Percentiles rank a stretch among this genome's conserved stretches.
Evolutionary conservation across 2,797 vertebrate species (phyloP).

Genomic region (Meriones psammophilus): DNA sequence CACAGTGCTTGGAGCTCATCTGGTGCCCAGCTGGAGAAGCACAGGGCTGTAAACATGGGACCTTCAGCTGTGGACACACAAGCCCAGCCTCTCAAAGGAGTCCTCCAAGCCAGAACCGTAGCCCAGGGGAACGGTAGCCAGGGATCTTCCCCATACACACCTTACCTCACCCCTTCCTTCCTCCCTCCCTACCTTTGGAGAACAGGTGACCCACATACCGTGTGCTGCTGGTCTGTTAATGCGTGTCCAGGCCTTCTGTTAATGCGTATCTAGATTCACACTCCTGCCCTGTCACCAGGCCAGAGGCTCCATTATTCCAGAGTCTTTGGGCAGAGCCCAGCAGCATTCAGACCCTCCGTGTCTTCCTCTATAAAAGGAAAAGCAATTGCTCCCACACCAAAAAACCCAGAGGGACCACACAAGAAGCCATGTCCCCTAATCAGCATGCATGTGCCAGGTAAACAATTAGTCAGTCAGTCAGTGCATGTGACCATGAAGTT

Average conservation of each 20-base stretch:
- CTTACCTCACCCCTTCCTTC: background rate
- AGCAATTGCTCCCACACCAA: background rate
- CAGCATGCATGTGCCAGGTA: background rate
- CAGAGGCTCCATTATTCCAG: background rate
- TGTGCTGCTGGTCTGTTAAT: background rate
- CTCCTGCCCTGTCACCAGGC: background rate
- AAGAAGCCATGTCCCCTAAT: fast-evolving
- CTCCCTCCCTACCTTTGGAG: background rate
- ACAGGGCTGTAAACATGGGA: background rate
- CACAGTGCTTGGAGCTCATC: background rate
- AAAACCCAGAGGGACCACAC: background rate
- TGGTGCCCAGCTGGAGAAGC: background rate
- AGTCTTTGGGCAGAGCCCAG: background rate
- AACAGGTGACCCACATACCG: background rate
- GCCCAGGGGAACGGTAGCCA: too few species aligned
- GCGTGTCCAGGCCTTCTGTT: background rate
- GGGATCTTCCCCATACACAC: background rate
- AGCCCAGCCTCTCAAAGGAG: background rate
- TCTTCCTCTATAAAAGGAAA: background rate
- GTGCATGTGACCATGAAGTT: fast-evolving
- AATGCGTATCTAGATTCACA: background rate
- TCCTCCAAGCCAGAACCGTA: background rate
- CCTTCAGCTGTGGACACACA: background rate
- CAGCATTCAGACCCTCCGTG: background rate
- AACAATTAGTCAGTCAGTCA: background rate